Base-by-base conservation (phyloP, 2,888 invertebrate species). In the Xylophagus ater region DNA sequence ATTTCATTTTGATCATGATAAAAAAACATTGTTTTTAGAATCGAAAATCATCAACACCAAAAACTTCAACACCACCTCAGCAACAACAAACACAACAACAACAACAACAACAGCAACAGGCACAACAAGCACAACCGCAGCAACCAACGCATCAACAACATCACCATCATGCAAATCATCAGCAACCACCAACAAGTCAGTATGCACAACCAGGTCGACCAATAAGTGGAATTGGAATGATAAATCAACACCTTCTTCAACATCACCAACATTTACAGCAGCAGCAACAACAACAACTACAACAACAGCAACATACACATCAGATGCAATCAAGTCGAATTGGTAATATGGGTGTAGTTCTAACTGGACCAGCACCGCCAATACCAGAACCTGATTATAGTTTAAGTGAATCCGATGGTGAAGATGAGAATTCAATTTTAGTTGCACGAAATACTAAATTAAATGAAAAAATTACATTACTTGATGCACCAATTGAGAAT, bases 331-430 rank as follows among this genome's bases (percentile, higher is more conserved):
- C 6, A 34, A 28, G 29, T 9, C n/a, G 37, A 32, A 43, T n/a
- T 39, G 33, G 41, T 37, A 29, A 34, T 51, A 31, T 37, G 37
- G 21, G 17, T 4, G 34, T 34, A 13, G 17, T 28, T 7, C 34
- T 15, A 10, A 40, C 28, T 2, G 40, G 40, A 9, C 53, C 56
- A 8, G 74, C 74, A 2, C 81, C 89, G 7, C 83, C 86, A n/a
- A 89, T 89, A 50, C 89, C 89, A 0, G 89, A 89, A 56, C 89
- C 89, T 0, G 89, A 89, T 63, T 89, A 89, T 67, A 87, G 87
- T 60, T 76, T 87, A 65, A 86, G 84, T 47, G 87, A 86, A 58
- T 84, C 84, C 1, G 88, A 87, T 54, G 81, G 77, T 42, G 82
- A 81, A 47, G 73, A 71, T 44, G 72, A 72, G 43, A 65, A 65